Conservation (phyloP, 1,140 invertebrate genomes). For the Drosophila jambulina region DNA sequence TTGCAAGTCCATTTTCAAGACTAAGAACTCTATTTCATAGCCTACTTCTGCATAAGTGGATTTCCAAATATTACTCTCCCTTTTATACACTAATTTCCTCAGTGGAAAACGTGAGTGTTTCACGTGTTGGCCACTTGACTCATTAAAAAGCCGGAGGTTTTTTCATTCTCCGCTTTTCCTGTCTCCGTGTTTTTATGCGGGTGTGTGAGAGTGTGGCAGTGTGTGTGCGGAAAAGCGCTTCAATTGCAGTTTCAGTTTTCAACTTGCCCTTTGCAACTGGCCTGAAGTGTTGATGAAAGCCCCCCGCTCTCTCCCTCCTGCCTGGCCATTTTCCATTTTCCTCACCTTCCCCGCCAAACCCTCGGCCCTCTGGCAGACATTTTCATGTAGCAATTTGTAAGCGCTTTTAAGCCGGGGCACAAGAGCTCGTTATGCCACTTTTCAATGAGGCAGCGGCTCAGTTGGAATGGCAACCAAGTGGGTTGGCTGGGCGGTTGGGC, state of each 20-base stretch:
- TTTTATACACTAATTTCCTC: not conserved
- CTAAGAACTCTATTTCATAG: too few species aligned
- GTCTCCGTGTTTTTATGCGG: conserved; percentile 24
- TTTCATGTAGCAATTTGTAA: conserved; percentile 81
- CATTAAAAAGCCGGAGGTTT: conserved; percentile 63
- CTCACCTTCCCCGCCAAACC: not conserved
- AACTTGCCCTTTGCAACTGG: conserved; percentile 59
- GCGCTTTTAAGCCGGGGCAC: conserved; percentile 77
- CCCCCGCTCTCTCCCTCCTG: conserved; percentile 3
- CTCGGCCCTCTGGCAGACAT: conserved; percentile 23
- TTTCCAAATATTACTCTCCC: not conserved
- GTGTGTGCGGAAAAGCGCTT: conserved; percentile 65
- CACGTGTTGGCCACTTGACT: conserved; percentile 82
- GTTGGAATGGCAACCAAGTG: conserved; percentile 17
- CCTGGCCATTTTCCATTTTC: conserved; percentile 15
- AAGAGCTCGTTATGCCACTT: conserved; percentile 81
- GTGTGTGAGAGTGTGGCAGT: not conserved
- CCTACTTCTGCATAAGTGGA: not conserved
- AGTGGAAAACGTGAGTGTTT: conserved; percentile 13
- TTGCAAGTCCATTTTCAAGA: not conserved
- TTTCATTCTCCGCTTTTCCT: conserved; percentile 28
- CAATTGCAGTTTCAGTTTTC: conserved; percentile 80
- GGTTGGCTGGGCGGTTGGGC: not conserved
- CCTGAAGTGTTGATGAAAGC: conserved; percentile 73
- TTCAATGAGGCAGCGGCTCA: conserved; percentile 64